Base-by-base conservation (phyloP, 2,888 invertebrate genomes). In the Hypsopygia costalis region DNA sequence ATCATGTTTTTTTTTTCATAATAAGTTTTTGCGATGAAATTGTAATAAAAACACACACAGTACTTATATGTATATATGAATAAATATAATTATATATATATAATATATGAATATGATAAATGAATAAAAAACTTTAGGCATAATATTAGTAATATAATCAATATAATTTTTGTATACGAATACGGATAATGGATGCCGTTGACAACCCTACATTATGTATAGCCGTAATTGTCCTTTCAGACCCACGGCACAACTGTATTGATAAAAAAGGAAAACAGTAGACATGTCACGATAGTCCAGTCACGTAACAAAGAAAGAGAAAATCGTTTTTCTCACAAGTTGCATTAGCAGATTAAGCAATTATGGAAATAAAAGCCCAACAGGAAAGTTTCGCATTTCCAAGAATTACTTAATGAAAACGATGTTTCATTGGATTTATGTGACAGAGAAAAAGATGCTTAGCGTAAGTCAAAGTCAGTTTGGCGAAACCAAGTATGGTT, bases 291-390 rank as follows among this genome's bases (percentile, higher is more conserved):
- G 52, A 55, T 44, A 42, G 44, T 43, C 52, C 36, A 29, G 39
- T 56, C 53, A 55, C 54, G 61, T 62, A 74, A 75, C 53, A 10
- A n/a, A 9, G 33, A 27, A 41, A 41, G 46, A 54, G 61, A 67
- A 65, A 69, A 74, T 43, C 51, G 44, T 53, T 62, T 71, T 74
- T 71, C 67, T 48, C 42, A 42, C 29, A 37, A 32, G 44, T 72
- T 69, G 45, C 63, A 55, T 51, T 67, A 72, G 64, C 65, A 65
- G 66, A 63, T 68, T 69, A 62, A 58, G 64, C 53, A 66, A 69
- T 57, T 55, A 56, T 47, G 46, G 57, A 57, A 53, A 58, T 52
- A 50, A 48, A 51, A 50, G 51, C 53, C 47, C 40, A 59, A 59
- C 58, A 68, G 64, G 68, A 69, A 72, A 69, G 64, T 62, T 57